These are phyloP conservation scores for Gadus macrocephalus DNA, from an alignment of 2,113 vertebrate species.

Conservation along the genomic window DNA sequence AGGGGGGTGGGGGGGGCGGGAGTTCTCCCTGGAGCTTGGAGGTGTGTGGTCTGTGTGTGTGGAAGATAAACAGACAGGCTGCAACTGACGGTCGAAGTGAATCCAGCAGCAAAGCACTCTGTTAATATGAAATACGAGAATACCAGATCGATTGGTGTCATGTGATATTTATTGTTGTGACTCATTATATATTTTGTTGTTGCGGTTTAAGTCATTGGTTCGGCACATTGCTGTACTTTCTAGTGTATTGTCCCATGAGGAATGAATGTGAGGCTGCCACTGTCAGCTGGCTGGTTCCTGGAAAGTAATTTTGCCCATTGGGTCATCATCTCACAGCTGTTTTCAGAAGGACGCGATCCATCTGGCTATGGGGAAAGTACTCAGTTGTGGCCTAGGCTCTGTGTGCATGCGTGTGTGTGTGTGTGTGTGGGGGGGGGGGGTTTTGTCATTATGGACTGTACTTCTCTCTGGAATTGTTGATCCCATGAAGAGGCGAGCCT, in stretches of 20 bases:
- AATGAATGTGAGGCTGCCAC: neutral
- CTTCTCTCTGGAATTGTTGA: conserved; percentile 9
- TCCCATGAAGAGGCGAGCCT: conserved; percentile 13
- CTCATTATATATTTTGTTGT: neutral
- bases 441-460: conserved; percentile 16
- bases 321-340: conserved; percentile 61
- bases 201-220: neutral
- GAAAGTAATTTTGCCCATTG: conserved; percentile 61
- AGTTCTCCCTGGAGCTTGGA: neutral
- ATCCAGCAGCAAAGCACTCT: too few relatives aligned
- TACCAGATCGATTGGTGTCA: too few relatives aligned
- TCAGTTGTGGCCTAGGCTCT: conserved; percentile 30
- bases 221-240: neutral
- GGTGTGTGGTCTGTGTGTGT: too few relatives aligned
- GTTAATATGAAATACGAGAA: too few relatives aligned
- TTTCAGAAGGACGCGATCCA: conserved; percentile 38
- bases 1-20: conserved; percentile 9
- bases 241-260: conserved; percentile 6
- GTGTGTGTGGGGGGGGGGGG: neutral
- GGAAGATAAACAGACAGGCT: too few relatives aligned
- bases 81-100: neutral
- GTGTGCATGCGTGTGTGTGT: too few relatives aligned
- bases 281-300: conserved; percentile 34
- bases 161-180: too few relatives aligned
- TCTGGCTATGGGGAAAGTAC: conserved; percentile 39